Base-by-base conservation (phyloP, 2,113 vertebrate genomes). In the Brevimyrus niger region DNA sequence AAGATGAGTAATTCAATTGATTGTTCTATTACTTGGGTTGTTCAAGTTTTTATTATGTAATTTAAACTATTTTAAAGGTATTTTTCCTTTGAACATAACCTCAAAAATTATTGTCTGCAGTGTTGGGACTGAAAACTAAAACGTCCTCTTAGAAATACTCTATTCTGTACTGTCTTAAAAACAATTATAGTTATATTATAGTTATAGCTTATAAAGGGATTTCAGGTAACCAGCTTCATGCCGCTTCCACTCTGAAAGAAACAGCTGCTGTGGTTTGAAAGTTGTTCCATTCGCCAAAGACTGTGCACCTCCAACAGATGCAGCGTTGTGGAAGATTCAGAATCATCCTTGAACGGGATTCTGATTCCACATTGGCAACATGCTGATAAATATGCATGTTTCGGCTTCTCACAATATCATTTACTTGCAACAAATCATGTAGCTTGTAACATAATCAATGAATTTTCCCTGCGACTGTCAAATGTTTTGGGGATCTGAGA, bases 401-500 rank as follows among this genome's bases (percentile, higher is more conserved):
- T 47, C 35, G 55, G 15, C 69, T 51, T 88, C 46, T 76, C 9
- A 84, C 44, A 42, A 19, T 80, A 80, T 80, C 35, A 80, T 80
- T 80, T 80, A 80, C 73, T 15, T 38, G 73, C 86, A 23, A 44
- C 89, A 21, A 48, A n/a, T 35, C 4, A 73, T 90, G 88, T 85
- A 31, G 47, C 65, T 83, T 92, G 89, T 90, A 92, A 92, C 91
- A 89, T 91, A 92, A 91, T 90, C 69, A 87, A 48, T 69, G 48
- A 86, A 87, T 93, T 90, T 90, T 91, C 91, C 44, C 91, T 89
- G n/a, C 23, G 27, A 82, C 38, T 83, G 51, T 88, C 93, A 89
- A 93, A 87, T 90, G 90, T 89, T 90, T 10, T 61, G 90, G 84
- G 92, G 17, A 91, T 92, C 91, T 90, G 88, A 91, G 92, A 93